These are phyloP conservation scores for Sphyrna mokarran DNA, from an alignment of 2,113 vertebrate genomes.

Conservation along the genomic window DNA sequence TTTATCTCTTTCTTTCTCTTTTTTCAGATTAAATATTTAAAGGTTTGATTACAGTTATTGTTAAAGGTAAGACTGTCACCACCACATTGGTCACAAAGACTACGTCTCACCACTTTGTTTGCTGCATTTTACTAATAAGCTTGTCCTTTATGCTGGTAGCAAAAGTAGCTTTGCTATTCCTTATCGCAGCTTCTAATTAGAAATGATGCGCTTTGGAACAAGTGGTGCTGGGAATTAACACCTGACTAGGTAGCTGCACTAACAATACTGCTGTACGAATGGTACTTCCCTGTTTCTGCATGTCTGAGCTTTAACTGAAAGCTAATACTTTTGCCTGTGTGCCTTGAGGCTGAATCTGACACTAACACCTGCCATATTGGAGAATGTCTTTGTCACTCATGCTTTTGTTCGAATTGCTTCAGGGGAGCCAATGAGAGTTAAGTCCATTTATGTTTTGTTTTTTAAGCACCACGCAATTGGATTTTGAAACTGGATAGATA, in stretches of 20 bases:
- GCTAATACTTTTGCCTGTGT: conserved; percentile 52
- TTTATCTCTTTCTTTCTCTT: conserved; percentile 67
- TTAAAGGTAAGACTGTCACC: conserved; percentile 77
- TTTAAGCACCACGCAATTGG: conserved; percentile 51
- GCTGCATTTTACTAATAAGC: conserved; percentile 52
- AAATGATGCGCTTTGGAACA: conserved; percentile 47
- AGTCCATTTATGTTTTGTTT: conserved; percentile 55
- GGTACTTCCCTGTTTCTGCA: conserved; percentile 59
- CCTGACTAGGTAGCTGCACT: conserved; percentile 66
- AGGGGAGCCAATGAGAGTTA: conserved; percentile 58
- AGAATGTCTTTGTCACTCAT: conserved; percentile 80
- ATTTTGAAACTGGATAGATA: conserved; percentile 57
- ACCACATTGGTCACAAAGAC: conserved; percentile 40
- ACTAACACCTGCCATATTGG: conserved; percentile 72
- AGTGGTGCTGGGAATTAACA: conserved; percentile 58
- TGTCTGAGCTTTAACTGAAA: conserved; percentile 55
- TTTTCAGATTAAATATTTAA: conserved; percentile 79
- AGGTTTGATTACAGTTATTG: conserved; percentile 66
- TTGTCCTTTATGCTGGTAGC: conserved; percentile 50
- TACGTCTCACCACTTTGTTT: conserved; percentile 44
- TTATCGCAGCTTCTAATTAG: conserved; percentile 53
- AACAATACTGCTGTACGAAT: conserved; percentile 57
- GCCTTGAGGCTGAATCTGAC: conserved; percentile 65
- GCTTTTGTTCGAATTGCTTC: conserved; percentile 73
- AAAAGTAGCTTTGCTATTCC: conserved; percentile 32